These are phyloP conservation scores for Lates calcarifer DNA, from an alignment of 2,113 vertebrate genomes.

Conservation along the genomic window DNA sequence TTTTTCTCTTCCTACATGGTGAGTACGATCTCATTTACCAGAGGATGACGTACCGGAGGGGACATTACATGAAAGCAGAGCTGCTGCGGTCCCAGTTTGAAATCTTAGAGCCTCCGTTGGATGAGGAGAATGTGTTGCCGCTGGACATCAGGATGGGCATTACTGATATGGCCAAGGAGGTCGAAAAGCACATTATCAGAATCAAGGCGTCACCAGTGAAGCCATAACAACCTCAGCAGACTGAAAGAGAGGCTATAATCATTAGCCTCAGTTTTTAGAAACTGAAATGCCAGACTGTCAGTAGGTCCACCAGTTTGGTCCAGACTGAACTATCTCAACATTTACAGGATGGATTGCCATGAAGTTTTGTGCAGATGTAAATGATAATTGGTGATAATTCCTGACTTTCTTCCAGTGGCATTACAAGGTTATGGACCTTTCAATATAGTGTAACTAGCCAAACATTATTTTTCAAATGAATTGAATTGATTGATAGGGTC, in stretches of 20 bases:
- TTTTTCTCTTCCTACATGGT: slow-evolving; percentile 88
- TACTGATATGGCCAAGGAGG: slow-evolving; percentile 80
- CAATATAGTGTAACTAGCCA: too few relatives aligned
- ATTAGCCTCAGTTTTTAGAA: background rate
- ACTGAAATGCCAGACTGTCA: too few relatives aligned
- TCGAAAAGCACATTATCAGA: slow-evolving; percentile 73
- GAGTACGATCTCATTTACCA: slow-evolving; percentile 84
- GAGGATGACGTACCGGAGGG: slow-evolving; percentile 84
- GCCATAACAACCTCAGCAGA: slow-evolving; percentile 15
- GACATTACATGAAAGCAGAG: slow-evolving; percentile 89
- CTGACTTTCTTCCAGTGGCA: background rate
- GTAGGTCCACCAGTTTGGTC: too few relatives aligned
- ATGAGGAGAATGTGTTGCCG: slow-evolving; percentile 85
- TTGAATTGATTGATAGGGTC: too few relatives aligned
- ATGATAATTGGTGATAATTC: too few relatives aligned
- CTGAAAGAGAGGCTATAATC: background rate
- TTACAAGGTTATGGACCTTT: background rate
- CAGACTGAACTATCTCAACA: background rate
- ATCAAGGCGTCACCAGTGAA: slow-evolving; percentile 5
- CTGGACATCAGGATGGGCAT: slow-evolving; percentile 83
- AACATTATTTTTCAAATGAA: too few relatives aligned
- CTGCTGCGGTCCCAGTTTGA: slow-evolving; percentile 91
- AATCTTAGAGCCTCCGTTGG: slow-evolving; percentile 86
- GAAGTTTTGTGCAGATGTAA: background rate
- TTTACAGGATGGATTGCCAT: background rate